Evolutionary conservation across 2,888 invertebrate species (phyloP), one percentile per base, ranked within the genome.

Genomic region (Argynnis bischoffii): DNA sequence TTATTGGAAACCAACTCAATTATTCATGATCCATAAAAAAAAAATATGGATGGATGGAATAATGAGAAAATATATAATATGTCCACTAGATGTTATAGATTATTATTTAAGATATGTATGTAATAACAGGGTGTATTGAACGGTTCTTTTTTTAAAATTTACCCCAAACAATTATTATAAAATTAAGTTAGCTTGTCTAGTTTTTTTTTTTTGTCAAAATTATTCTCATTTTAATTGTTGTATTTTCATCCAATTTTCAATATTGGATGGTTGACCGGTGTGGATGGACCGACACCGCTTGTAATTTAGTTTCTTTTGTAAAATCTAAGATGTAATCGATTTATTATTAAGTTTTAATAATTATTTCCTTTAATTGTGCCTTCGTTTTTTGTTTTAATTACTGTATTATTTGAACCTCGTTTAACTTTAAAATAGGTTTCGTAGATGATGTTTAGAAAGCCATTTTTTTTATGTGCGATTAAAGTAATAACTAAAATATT

Each of bases 351-450:
- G 59, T 64, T 54, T 63, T 60, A 51, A 66, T 59, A 67, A 64
- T 55, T 63, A 69, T 60, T 66, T 71, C 70, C 67, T 68, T 55
- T 31, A 48, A 66, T 55, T 68, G 70, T 70, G 72, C 70, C 72
- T 70, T 70, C 59, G 8, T 59, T 50, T 63, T 63, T 55, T 47
- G 57, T 67, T 60, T 55, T 70, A 41, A 50, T 55, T 16, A 63
- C 63, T 48, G n/a, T 67, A 68, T 56, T 57, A 47, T 59, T 48
- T 31, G 31, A 55, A 13, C 48, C 13, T 48, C 13, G 46, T 0
- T 26, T 26, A 26, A 26, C 26, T 26, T 26, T 26, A 26, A 48
- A 48, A 64, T 59, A 67, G 21, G 55, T 56, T 46, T 15, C 35
- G 35, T 41, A 41, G 35, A 41, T 41, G 35, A 41, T 11, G 3